phyloP scores from a whole-genome alignment of 2,113 vertebrate genomes.

The Ceyx cyanopectus region DNA sequence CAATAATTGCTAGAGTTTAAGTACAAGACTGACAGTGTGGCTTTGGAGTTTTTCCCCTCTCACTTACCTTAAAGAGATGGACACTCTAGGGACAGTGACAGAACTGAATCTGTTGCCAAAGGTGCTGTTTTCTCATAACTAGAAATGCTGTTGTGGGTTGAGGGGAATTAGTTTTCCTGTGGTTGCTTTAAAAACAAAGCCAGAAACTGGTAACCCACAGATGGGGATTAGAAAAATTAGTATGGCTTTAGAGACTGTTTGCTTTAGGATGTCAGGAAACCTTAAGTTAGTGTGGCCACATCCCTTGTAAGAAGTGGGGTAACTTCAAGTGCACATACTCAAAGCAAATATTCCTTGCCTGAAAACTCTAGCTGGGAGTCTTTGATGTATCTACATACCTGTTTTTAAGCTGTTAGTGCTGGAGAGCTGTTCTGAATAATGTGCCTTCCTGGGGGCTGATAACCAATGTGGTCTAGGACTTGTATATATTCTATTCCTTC shows the following conservation, averaged over 20 bases:
- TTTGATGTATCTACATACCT: background rate
- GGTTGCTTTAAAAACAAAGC: background rate
- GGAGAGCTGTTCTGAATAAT: background rate
- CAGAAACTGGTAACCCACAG: background rate
- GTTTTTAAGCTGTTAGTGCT: background rate
- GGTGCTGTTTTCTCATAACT: background rate
- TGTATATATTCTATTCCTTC: background rate
- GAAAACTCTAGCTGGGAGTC: background rate
- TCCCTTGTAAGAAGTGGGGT: background rate
- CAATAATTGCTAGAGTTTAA: background rate
- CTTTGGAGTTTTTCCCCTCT: background rate
- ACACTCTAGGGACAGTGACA: background rate
- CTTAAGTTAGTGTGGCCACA: background rate
- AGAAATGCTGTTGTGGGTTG: background rate
- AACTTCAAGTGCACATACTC: background rate
- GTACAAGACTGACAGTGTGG: no score
- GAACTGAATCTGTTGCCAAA: background rate
- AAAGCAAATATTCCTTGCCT: background rate
- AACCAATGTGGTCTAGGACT: background rate
- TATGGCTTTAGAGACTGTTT: background rate
- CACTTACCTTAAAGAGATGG: background rate
- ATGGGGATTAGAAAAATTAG: background rate
- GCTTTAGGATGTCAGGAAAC: background rate
- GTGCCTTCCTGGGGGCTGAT: background rate
- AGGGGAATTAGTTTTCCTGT: background rate